Evolutionary conservation across 2,888 invertebrate species (phyloP), one percentile per base, ranked within the genome.

Genomic region (Cerceris rybyensis): DNA sequence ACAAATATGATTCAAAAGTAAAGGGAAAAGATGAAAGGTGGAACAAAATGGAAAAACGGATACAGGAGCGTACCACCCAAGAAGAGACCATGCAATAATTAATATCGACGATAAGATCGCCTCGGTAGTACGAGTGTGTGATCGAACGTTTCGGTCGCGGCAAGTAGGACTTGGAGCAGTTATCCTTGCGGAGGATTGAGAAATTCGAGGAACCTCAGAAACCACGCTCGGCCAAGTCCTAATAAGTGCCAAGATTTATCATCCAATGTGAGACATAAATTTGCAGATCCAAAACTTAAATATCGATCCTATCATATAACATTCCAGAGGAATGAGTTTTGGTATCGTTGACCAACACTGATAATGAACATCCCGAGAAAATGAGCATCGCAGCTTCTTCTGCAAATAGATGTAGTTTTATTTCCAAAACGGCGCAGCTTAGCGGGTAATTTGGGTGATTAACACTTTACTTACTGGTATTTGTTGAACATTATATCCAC

Each of bases 301-400:
- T 28, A 39, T 28, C 28, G 57, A 17, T 2, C 4, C 28, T 4
- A 13, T 14, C 57, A 28, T 28, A 17, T 57, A 57, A 17, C 17
- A 57, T 46, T 46, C 8, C 57, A 13, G 6, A 4, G 16, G 28
- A 8, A 13, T 7, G 49, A 43, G 14, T 66, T 17, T 61, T 50
- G 57, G 55, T 77, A 68, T 14, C 42, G 17, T 6, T 46, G 16
- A 60, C 9, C 57, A 57, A 54, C 43, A n/a, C 46, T 52, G 65
- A 64, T 78, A 73, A 74, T 78, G 70, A 78, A 75, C 59, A 63
- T 61, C 63, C 42, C 13, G 43, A 54, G 16, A 63, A 16, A 39
- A 49, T 54, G 49, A 61, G 78, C 70, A 70, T 49, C n/a, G 55
- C 63, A 4, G 28, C 28, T 28, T 2, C 28, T 28, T 28, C 28